Evolutionary conservation across 2,888 invertebrate genomes (phyloP).

Genomic region (Trichogramma dendrolimi): DNA sequence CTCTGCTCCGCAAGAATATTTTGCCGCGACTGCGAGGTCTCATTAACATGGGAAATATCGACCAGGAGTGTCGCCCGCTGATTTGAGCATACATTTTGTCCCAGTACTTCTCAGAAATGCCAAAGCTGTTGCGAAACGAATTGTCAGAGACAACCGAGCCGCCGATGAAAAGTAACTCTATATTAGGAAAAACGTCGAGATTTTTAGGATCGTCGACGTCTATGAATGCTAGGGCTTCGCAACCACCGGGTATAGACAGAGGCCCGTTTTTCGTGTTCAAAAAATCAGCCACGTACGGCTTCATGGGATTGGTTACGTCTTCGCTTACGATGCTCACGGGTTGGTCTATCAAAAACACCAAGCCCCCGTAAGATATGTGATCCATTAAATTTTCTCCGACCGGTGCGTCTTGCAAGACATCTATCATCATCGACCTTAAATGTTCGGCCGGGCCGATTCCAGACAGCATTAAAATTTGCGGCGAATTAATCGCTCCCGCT

Average conservation of each 20-base stretch:
- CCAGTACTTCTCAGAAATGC: conserved; percentile 58
- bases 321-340: conserved; percentile 30
- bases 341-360: conserved; percentile 57
- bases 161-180: conserved; percentile 62
- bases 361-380: conserved; percentile 63
- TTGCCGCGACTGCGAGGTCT: conserved; percentile 68
- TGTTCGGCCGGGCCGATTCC: conserved; percentile 68
- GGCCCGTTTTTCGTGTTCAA: conserved; percentile 57
- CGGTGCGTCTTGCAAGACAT: conserved; percentile 57
- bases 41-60: conserved; percentile 62
- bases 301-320: conserved; percentile 25
- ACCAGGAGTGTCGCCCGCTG: conserved; percentile 57
- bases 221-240: conserved; percentile 65
- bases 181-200: conserved; percentile 60
- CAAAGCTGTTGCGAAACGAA: conserved; percentile 55
- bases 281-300: conserved; percentile 52
- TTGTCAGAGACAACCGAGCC: conserved; percentile 58
- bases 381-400: conserved; percentile 71
- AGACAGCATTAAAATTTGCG: conserved; percentile 75
- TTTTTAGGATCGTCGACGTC: conserved; percentile 60
- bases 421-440: conserved; percentile 57
- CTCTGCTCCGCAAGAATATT: conserved; percentile 60
- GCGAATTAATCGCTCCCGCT: conserved; percentile 73
- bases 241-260: conserved; percentile 63
- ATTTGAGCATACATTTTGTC: conserved; percentile 58